Conservation (phyloP, 2,797 vertebrate genomes). For the Sphenopsis melanotis region DNA sequence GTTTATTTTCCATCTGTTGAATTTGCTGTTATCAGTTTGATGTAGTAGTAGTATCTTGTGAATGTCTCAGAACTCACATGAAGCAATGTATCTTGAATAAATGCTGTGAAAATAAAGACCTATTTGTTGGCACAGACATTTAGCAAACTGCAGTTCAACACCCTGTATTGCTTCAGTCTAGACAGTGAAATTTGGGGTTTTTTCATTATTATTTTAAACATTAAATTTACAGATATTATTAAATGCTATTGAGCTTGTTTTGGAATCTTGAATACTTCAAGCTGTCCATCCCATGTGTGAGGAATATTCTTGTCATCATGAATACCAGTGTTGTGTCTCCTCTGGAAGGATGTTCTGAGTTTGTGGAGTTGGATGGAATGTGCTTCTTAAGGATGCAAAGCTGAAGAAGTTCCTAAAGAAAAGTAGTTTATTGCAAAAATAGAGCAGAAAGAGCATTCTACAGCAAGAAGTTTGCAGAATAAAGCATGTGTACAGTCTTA, state of each 20-base stretch:
- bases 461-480: not conserved
- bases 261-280: not conserved
- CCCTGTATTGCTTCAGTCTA: not conserved
- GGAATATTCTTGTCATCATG: not conserved
- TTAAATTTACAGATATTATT: not conserved
- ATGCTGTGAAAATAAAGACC: slow-evolving; percentile 6
- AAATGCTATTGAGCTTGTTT: not conserved
- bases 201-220: not conserved
- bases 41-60: not conserved
- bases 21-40: slow-evolving; percentile 15
- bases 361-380: not conserved
- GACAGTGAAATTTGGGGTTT: not conserved
- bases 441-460: not conserved
- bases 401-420: not conserved
- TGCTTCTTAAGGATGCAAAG: not conserved
- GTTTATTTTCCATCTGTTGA: slow-evolving; percentile 25
- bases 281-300: not conserved
- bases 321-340: not conserved
- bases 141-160: not conserved
- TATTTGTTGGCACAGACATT: not conserved
- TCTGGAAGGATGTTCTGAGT: not conserved
- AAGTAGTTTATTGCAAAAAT: not conserved
- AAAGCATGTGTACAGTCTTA: not conserved
- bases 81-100: not conserved
- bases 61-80: not conserved